phyloP scores from a whole-genome alignment of 2,888 invertebrate species.

The Andrena chrysosceles region DNA sequence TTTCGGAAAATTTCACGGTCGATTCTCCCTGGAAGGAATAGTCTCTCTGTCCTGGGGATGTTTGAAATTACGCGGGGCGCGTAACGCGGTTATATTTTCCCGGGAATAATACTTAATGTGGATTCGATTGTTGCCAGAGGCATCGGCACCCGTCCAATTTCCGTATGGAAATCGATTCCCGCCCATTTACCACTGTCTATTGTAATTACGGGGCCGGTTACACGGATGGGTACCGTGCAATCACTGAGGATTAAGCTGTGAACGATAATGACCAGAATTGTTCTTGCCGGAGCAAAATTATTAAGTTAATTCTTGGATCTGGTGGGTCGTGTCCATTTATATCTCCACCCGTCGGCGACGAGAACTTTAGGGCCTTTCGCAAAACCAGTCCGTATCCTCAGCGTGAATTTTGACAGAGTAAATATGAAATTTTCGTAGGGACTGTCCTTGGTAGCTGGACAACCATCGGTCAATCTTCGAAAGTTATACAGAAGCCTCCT shows the following conservation, averaged over 20 bases:
- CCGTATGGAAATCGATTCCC: slow-evolving; percentile 60
- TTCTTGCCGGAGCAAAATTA: slow-evolving; percentile 57
- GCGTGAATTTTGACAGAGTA: neutral
- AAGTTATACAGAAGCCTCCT: slow-evolving; percentile 8
- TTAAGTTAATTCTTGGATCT: slow-evolving; percentile 59
- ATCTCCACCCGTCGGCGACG: neutral
- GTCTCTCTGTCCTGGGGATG: neutral
- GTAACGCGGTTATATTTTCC: slow-evolving; percentile 45
- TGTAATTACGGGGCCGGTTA: slow-evolving; percentile 64
- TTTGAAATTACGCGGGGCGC: neutral
- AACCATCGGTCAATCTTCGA: neutral
- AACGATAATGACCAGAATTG: slow-evolving; percentile 54
- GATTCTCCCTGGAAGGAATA: neutral
- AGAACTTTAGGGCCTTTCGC: neutral
- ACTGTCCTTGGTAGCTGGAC: neutral
- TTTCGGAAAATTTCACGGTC: neutral
- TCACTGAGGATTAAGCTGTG: slow-evolving; percentile 53
- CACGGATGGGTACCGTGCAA: slow-evolving; percentile 48
- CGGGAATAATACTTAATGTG: slow-evolving; percentile 38
- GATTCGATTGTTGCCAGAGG: slow-evolving; percentile 38
- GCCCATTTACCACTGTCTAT: slow-evolving; percentile 48
- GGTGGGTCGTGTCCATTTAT: slow-evolving; percentile 9
- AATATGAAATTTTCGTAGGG: slow-evolving; percentile 13
- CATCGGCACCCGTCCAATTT: slow-evolving; percentile 48
- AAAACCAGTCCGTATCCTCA: neutral